Evolutionary conservation across 2,113 vertebrate species (phyloP).

Genomic region (Pedetes capensis): DNA sequence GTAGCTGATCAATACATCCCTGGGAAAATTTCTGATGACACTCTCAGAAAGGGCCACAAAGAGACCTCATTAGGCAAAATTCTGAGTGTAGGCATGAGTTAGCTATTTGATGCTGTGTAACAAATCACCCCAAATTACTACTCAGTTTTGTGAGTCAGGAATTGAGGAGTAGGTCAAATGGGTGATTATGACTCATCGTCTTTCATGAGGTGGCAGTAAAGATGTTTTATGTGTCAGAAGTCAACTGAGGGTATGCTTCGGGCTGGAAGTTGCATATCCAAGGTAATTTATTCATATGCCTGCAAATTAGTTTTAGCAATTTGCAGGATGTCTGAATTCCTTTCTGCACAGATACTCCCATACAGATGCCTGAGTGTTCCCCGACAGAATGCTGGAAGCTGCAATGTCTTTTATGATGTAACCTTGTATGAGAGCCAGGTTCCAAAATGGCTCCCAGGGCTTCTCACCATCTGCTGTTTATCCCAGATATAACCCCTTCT

Average conservation of each 20-base stretch:
- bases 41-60: not conserved
- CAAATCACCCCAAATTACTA: not conserved
- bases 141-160: not conserved
- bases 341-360: not conserved
- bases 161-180: not conserved
- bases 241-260: not conserved
- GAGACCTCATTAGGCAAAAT: not conserved
- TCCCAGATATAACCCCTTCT: too few relatives aligned
- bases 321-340: not conserved
- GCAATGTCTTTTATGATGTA: accelerated
- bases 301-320: not conserved
- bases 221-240: not conserved
- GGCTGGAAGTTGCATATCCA: not conserved
- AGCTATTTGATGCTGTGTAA: not conserved
- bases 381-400: not conserved
- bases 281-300: not conserved
- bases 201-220: not conserved
- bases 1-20: not conserved
- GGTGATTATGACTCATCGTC: not conserved
- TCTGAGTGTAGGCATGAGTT: not conserved
- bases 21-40: not conserved
- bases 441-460: not conserved
- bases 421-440: not conserved
- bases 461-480: not conserved
- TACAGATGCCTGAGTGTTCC: not conserved